phyloP scores from a whole-genome alignment of 2,113 vertebrate species.

The Caracal caracal region DNA sequence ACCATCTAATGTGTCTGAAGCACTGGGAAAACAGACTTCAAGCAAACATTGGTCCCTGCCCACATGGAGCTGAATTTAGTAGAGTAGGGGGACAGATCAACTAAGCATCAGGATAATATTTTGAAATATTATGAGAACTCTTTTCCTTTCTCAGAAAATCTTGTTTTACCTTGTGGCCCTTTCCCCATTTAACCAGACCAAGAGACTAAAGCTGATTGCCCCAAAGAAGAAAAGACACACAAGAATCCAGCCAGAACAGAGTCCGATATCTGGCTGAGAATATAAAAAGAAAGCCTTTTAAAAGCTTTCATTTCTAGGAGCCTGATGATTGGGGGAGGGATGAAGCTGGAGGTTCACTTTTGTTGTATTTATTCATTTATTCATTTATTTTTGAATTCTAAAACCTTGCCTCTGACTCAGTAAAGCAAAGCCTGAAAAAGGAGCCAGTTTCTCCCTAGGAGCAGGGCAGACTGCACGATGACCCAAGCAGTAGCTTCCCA shows the following conservation, averaged over 20 bases:
- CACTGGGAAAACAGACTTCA: not conserved
- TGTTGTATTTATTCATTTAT: not conserved
- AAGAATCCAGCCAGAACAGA: constrained; percentile 31
- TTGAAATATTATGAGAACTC: constrained; percentile 47
- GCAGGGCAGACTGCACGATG: not conserved
- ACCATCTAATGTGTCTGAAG: not conserved
- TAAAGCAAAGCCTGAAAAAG: constrained; percentile 7
- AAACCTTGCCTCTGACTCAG: constrained; percentile 41
- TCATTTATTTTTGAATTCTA: constrained; percentile 54
- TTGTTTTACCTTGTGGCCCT: not conserved
- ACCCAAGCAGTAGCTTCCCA: not conserved
- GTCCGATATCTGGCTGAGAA: constrained; percentile 34
- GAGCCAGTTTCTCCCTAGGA: not conserved
- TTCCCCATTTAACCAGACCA: not conserved
- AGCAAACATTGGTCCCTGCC: not conserved
- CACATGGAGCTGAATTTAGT: not conserved
- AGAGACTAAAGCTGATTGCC: constrained; percentile 3
- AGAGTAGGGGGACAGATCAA: not conserved
- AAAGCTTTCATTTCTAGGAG: not conserved
- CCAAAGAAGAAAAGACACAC: constrained; percentile 53
- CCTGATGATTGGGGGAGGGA: not conserved
- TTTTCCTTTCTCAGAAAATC: constrained; percentile 37
- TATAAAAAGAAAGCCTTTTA: constrained; percentile 45
- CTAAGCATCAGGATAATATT: constrained; percentile 28
- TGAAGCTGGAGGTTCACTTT: not conserved